Evolutionary conservation across 2,113 vertebrate species (phyloP), one percentile per base, ranked within the genome.

Genomic region (Xenopus laevis): DNA sequence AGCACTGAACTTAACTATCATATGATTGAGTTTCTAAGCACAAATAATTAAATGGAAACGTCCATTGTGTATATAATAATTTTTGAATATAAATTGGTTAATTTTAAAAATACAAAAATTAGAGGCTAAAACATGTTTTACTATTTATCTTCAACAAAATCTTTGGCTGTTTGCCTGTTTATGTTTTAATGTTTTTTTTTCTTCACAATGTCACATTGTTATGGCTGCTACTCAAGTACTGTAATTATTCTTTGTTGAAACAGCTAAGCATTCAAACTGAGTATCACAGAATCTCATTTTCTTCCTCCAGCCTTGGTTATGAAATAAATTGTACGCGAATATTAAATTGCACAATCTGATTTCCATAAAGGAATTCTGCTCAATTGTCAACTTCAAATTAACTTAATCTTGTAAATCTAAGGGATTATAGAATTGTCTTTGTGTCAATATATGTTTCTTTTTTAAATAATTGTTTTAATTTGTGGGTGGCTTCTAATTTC

Each of bases 221-320:
- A 76, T 68, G 72, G 65, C 65, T 59, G 65, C 57, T 30, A 50
- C 55, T 52, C 73, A 63, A 76, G 66, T 76, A 60, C 65, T 33
- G 59, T 69, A 76, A 69, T 76, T 76, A 76, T 69, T 71, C 69
- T 62, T 71, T 71, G 69, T 71, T 71, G 69, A 62, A 76, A 76
- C 69, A 76, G 59, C 66, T 69, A 76, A 76, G 61, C 66, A 76
- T 76, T 76, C 66, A 63, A 69, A 69, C 55, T 55, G 65, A 55
- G 46, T 63, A 62, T 63, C 66, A 76, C 73, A 76, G 73, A 76
- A 76, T 76, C 66, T 76, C 73, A 76, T 76, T 66, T 76, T 68
- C 73, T 57, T 50, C 46, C 58, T 59, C 47, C 58, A 46, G 66
- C 73, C 65, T 76, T 68, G 66, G 57, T 76, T 76, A 76, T 69